Conservation (phyloP, 2,113 vertebrate genomes). For the Misgurnus anguillicaudatus region DNA sequence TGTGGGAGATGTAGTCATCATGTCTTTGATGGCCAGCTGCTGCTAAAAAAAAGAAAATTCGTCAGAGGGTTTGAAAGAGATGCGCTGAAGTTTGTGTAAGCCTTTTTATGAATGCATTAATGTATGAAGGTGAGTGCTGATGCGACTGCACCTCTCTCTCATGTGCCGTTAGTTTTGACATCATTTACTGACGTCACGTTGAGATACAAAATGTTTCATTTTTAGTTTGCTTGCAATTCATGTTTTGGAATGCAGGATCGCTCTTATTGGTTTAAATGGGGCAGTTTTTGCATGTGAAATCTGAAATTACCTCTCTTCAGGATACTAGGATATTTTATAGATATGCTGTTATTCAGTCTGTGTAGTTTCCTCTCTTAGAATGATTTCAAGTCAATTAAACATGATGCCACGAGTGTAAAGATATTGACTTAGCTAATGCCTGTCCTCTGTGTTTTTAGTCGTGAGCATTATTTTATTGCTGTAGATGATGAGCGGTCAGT, state of each 20-base stretch:
- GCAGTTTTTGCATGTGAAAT: not conserved
- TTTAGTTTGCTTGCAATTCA: not conserved
- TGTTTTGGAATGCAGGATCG: not conserved
- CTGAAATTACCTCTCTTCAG: not conserved
- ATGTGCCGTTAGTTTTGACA: not conserved
- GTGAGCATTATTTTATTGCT: not conserved
- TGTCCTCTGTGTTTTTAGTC: not conserved
- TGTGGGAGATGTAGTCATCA: slow-evolving; percentile 19
- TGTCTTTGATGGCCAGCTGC: not conserved
- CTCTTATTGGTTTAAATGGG: not conserved
- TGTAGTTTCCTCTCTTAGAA: too few relatives aligned
- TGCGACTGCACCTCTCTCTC: not conserved
- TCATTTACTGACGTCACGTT: slow-evolving; percentile 5
- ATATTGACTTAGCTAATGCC: too few relatives aligned
- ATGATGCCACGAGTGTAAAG: too few relatives aligned
- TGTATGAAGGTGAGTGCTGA: not conserved
- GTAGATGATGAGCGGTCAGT: not conserved
- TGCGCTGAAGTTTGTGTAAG: not conserved
- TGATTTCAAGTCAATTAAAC: too few relatives aligned
- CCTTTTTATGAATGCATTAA: not conserved
- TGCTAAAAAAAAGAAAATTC: slow-evolving; percentile 5
- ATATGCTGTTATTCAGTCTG: too few relatives aligned
- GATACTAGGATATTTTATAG: not conserved
- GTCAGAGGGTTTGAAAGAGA: slow-evolving; percentile 2
- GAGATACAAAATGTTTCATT: not conserved